A percentile compares a stretch with the other conserved stretches of the same genome.
Conservation (phyloP, 1,140 invertebrate species). For the Episyrphus balteatus region DNA sequence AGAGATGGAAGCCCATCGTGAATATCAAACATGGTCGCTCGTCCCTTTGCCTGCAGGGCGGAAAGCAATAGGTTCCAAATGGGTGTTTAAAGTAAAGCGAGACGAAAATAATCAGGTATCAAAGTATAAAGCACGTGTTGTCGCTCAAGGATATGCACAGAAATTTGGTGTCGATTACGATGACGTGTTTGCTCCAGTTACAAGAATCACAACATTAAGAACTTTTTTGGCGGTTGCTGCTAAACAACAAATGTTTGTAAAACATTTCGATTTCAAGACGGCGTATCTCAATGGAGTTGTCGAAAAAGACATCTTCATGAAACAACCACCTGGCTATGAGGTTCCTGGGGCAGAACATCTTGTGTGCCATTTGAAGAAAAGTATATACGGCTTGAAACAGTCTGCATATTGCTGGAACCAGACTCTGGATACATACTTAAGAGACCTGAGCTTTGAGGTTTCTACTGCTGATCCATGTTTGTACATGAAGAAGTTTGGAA, state of each 20-base stretch:
- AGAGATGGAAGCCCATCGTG: not conserved
- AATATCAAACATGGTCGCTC: slow-evolving; percentile 8
- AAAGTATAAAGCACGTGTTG: slow-evolving; percentile 14
- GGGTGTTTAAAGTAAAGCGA: slow-evolving; percentile 12
- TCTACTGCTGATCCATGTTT: slow-evolving; percentile 21
- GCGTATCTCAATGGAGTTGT: slow-evolving; percentile 36
- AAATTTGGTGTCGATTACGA: not conserved
- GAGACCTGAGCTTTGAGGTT: slow-evolving; percentile 5
- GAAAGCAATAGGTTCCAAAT: slow-evolving; percentile 13
- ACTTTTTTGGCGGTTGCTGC: slow-evolving; percentile 11
- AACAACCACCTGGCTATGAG: slow-evolving; percentile 10
- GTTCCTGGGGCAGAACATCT: slow-evolving; percentile 9
- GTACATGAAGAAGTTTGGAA: slow-evolving; percentile 21
- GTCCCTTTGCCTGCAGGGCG: slow-evolving; percentile 6
- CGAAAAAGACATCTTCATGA: slow-evolving; percentile 32
- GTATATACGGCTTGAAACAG: slow-evolving; percentile 38
- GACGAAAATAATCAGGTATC: not conserved
- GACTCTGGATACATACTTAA: slow-evolving; percentile 5
- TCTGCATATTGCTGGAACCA: slow-evolving; percentile 32
- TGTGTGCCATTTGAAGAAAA: slow-evolving; percentile 28
- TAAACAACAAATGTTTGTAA: slow-evolving; percentile 2
- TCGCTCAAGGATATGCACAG: slow-evolving; percentile 25
- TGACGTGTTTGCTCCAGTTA: slow-evolving; percentile 2
- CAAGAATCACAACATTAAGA: slow-evolving; percentile 14
- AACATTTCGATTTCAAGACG: slow-evolving; percentile 27